phyloP scores from a whole-genome alignment of 2,113 vertebrate genomes.

The Prinia subflava region DNA sequence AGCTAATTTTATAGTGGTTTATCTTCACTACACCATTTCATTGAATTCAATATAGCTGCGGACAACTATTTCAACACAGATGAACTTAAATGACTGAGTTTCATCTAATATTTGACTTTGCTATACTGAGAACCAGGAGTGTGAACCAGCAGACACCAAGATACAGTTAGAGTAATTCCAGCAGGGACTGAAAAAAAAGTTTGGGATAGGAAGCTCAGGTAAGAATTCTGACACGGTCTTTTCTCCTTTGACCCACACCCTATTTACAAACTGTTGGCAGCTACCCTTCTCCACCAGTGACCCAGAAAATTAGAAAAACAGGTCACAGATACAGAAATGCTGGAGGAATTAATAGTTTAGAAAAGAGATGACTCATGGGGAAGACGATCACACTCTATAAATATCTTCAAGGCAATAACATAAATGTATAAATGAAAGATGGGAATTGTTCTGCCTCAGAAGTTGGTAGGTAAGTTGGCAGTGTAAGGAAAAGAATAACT shows the following conservation, averaged over 20 bases:
- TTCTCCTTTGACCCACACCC: neutral
- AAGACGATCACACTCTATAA: neutral
- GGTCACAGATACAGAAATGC: neutral
- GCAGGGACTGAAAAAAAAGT: neutral
- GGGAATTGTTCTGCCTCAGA: neutral
- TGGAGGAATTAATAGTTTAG: neutral
- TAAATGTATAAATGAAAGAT: constrained; percentile 24
- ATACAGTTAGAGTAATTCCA: neutral
- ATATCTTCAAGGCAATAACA: constrained; percentile 25
- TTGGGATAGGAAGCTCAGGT: neutral
- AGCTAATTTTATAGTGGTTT: neutral
- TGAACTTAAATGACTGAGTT: neutral
- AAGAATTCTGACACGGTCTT: neutral
- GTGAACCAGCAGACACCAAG: neutral
- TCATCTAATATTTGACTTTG: neutral
- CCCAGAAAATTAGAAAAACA: constrained; percentile 8
- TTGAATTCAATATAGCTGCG: neutral
- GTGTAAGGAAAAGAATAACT: neutral
- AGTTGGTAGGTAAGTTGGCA: neutral
- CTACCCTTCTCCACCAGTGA: neutral
- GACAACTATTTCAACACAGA: neutral
- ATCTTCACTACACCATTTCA: neutral
- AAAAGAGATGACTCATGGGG: neutral
- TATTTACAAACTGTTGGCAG: neutral
- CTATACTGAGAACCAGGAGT: neutral